These are phyloP conservation scores for Strigops habroptila DNA, from an alignment of 2,113 vertebrate genomes.

Conservation along the genomic window DNA sequence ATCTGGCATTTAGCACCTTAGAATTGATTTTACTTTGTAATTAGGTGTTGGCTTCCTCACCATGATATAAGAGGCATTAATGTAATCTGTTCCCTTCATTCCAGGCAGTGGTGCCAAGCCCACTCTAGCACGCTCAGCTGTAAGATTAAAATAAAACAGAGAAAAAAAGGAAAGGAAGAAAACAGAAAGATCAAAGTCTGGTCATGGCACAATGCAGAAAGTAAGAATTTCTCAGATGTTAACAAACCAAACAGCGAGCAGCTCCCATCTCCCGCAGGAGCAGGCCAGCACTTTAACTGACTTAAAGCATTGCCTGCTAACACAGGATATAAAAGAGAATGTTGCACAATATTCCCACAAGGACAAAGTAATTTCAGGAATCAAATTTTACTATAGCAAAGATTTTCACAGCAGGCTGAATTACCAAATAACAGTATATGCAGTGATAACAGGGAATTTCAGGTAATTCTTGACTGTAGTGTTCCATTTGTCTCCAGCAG, in stretches of 20 bases:
- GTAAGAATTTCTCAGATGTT: conserved; percentile 22
- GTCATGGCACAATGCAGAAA: conserved; percentile 30
- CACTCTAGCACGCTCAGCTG: conserved; percentile 91
- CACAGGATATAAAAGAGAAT: conserved; percentile 50
- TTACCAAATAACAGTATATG: conserved; percentile 50
- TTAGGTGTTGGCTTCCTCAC: conserved; percentile 79
- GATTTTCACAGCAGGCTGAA: conserved; percentile 50
- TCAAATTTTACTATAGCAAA: conserved; percentile 50
- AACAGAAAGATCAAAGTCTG: conserved; percentile 26
- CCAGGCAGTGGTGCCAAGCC: conserved; percentile 89
- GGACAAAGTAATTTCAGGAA: conserved; percentile 49
- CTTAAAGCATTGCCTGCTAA: conserved; percentile 43
- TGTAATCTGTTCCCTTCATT: conserved; percentile 95
- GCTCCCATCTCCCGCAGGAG: conserved; percentile 42
- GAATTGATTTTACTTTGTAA: conserved; percentile 64
- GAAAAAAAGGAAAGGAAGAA: not conserved
- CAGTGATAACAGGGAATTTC: conserved; percentile 23
- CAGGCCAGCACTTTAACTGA: conserved; percentile 45
- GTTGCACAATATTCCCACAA: conserved; percentile 44
- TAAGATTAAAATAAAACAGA: not conserved
- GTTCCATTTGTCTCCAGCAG: conserved; percentile 32
- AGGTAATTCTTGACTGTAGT: conserved; percentile 15
- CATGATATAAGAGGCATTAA: conserved; percentile 98
- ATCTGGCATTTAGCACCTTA: conserved; percentile 68
- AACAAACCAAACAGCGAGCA: conserved; percentile 39